Conservation (phyloP, 2,797 vertebrate species). For the Aulostomus chinensis region DNA sequence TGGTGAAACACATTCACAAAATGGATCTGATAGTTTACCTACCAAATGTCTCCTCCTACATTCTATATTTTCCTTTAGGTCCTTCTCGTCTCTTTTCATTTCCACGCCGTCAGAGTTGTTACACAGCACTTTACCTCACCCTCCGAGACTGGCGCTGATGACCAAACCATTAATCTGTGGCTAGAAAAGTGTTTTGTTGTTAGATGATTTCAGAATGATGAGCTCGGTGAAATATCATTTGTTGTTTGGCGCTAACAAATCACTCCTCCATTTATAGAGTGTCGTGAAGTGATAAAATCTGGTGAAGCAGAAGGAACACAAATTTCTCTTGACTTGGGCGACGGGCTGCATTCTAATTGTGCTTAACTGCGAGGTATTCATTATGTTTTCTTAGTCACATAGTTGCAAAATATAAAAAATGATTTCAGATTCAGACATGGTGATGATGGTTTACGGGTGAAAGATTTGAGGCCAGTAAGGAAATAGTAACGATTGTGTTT, state of each 20-base stretch:
- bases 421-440: no score
- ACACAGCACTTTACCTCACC: no score
- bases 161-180: slow-evolving; percentile 29
- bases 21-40: no score
- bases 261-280: slow-evolving; percentile 1
- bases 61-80: no score
- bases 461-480: not conserved
- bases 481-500: not conserved
- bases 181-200: slow-evolving; percentile 17
- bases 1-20: no score
- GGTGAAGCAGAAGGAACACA: not conserved
- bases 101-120: no score
- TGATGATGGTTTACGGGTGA: not conserved
- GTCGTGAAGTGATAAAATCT: slow-evolving; percentile 8
- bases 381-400: no score
- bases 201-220: slow-evolving; percentile 25
- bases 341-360: not conserved
- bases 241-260: slow-evolving; percentile 11
- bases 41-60: no score
- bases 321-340: not conserved
- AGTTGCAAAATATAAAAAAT: no score
- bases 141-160: slow-evolving; percentile 16
- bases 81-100: no score
- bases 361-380: not conserved
- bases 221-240: slow-evolving; percentile 20